phyloP scores from a whole-genome alignment of 2,797 vertebrate species.

The Sylvilagus floridanus region DNA sequence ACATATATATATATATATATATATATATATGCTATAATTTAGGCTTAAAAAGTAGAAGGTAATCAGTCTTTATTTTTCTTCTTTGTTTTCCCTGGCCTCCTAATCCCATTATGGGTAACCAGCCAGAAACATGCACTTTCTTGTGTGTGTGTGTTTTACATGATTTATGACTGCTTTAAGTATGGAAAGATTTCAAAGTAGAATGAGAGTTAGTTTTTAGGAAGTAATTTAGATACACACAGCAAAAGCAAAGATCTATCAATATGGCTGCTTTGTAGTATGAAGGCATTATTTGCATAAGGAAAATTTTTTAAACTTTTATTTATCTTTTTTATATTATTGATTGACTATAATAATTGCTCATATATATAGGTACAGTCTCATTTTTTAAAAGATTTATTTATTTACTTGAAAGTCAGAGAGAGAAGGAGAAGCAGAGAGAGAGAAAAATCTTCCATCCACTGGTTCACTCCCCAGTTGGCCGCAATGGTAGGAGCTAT shows the following conservation, averaged over 20 bases:
- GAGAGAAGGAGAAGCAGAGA: too few relatives aligned
- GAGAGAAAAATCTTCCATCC: too few relatives aligned
- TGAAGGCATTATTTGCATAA: neutral
- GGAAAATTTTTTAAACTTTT: neutral
- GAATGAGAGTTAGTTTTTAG: constrained; percentile 3
- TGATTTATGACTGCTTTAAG: neutral
- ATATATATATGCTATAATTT: neutral
- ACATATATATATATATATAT: neutral
- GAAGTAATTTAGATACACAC: neutral
- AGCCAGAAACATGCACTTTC: neutral
- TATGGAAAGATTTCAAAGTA: neutral
- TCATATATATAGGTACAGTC: too few relatives aligned
- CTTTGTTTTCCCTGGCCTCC: neutral
- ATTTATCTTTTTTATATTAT: too few relatives aligned
- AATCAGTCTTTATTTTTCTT: neutral
- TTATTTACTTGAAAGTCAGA: too few relatives aligned
- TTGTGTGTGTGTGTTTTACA: neutral
- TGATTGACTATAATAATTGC: too few relatives aligned
- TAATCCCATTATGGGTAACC: neutral
- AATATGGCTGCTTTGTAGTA: neutral
- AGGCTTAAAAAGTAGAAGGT: neutral
- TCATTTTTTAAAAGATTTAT: too few relatives aligned
- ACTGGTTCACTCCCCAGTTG: too few relatives aligned
- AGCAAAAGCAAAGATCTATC: neutral
- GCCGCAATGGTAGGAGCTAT: too few relatives aligned